These are phyloP conservation scores for Tinea trinotella DNA, from an alignment of 2,888 invertebrate genomes.

Conservation along the genomic window DNA sequence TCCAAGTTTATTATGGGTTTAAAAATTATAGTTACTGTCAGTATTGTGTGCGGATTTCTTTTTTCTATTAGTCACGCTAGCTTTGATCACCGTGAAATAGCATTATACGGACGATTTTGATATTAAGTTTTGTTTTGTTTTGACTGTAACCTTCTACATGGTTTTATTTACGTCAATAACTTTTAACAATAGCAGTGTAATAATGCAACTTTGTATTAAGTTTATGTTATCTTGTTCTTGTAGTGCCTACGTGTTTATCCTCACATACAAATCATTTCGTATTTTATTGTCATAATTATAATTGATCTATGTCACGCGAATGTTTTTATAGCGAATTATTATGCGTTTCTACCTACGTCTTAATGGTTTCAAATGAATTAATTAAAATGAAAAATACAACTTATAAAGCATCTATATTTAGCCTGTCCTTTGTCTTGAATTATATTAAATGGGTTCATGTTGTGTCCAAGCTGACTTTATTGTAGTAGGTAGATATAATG, in stretches of 20 bases:
- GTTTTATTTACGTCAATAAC: conserved; percentile 5
- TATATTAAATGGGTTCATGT: not conserved
- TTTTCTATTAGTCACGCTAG: not conserved
- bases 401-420: conserved; percentile 3
- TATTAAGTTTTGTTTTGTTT: not conserved
- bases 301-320: not conserved
- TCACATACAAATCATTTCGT: not conserved
- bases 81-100: not conserved
- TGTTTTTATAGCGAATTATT: not conserved
- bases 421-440: not conserved
- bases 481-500: conserved; percentile 22
- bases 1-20: not conserved
- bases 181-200: not conserved
- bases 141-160: not conserved
- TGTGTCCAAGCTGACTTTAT: not conserved
- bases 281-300: not conserved
- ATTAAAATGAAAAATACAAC: too few species aligned
- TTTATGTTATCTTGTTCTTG: not conserved
- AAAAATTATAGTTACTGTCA: too few species aligned
- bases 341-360: not conserved
- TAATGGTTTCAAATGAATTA: not conserved
- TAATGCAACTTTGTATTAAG: not conserved
- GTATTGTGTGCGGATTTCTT: too few species aligned
- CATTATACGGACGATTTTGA: not conserved
- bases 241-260: not conserved